Evolutionary conservation across 2,797 vertebrate species (phyloP).

Genomic region (Miichthys miiuy): DNA sequence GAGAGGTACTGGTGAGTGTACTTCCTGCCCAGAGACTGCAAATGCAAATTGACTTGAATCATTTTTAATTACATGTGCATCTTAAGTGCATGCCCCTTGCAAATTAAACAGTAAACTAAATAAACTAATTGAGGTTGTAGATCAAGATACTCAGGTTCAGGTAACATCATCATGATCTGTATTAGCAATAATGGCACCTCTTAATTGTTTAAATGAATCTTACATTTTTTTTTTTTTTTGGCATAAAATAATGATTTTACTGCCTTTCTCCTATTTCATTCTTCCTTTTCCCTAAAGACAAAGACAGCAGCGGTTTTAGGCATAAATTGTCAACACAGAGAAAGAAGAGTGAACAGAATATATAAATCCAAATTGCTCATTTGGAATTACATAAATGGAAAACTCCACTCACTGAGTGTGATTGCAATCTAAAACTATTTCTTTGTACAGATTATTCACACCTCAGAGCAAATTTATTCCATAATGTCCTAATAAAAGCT

Average conservation of each 20-base stretch:
- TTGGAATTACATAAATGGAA: not conserved
- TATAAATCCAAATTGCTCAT: not conserved
- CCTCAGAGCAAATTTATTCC: conserved; percentile 1
- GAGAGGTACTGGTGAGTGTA: not conserved
- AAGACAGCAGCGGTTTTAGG: not conserved
- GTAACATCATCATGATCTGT: not conserved
- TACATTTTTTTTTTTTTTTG: not conserved
- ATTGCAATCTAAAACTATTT: not conserved
- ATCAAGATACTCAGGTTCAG: not conserved
- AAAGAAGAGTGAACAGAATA: not conserved
- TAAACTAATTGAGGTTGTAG: not conserved
- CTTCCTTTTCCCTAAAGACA: not conserved
- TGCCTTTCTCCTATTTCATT: not conserved
- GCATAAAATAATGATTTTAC: not conserved
- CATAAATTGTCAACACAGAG: not conserved
- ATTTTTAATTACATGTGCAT: not conserved
- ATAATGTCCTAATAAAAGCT: not conserved
- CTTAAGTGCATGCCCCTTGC: not conserved
- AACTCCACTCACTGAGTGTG: not conserved
- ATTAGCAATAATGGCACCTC: not conserved
- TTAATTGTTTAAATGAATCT: not conserved
- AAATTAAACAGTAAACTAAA: conserved; percentile 18
- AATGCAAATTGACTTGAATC: not conserved
- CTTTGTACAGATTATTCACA: not conserved
- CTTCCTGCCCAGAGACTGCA: not conserved